Percentiles rank a stretch among this genome's conserved stretches.
phyloP scores from a whole-genome alignment of 2,113 vertebrate genomes.

The Pampusana beccarii region DNA sequence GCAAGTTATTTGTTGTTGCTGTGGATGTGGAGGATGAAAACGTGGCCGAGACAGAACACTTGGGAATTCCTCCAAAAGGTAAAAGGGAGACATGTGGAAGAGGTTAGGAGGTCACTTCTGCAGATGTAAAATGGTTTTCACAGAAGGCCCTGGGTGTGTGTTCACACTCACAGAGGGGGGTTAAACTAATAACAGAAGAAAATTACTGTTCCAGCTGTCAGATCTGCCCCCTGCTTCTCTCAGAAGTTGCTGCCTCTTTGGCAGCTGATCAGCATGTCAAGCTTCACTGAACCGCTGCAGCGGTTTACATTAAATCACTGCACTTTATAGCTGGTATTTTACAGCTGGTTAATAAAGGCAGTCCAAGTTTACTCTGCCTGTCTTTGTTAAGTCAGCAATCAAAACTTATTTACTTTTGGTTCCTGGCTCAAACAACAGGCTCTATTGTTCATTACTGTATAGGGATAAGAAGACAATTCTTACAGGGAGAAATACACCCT shows the following conservation, averaged over 20 bases:
- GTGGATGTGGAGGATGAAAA: background rate
- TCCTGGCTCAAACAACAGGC: background rate
- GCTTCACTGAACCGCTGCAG: background rate
- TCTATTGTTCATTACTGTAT: background rate
- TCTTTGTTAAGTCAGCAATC: background rate
- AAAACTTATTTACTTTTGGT: background rate
- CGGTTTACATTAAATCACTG: background rate
- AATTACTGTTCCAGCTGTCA: background rate
- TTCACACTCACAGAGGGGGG: background rate
- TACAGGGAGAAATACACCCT: background rate
- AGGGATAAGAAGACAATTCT: background rate
- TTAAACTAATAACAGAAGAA: background rate
- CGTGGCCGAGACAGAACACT: background rate
- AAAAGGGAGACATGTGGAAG: fast-evolving
- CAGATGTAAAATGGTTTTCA: background rate
- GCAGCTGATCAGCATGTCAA: background rate
- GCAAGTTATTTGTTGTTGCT: background rate
- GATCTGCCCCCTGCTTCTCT: background rate
- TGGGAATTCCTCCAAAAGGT: background rate
- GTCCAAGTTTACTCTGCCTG: background rate
- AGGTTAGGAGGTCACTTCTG: background rate
- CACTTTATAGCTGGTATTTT: background rate
- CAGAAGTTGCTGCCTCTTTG: background rate
- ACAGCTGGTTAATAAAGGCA: background rate
- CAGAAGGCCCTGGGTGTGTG: background rate